A percentile compares a stretch with the other conserved stretches of the same genome.
phyloP scores from a whole-genome alignment of 2,888 invertebrate species.

The Drosophila aldrichi region DNA sequence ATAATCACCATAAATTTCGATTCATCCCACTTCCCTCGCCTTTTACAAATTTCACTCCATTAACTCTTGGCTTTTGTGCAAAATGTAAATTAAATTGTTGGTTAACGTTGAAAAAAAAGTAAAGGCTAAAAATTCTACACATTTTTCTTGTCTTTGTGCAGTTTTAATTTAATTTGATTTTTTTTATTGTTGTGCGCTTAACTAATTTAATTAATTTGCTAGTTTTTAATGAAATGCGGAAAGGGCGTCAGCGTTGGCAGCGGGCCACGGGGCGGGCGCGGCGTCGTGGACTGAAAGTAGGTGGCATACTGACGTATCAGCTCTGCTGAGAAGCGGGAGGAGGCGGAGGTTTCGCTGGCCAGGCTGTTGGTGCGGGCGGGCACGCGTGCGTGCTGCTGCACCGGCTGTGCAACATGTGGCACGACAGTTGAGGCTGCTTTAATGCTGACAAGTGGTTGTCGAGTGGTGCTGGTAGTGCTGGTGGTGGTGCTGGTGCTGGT shows the following conservation, averaged over 20 bases:
- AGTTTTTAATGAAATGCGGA: slow-evolving; percentile 62
- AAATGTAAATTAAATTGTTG: slow-evolving; percentile 31
- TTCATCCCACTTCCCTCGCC: not conserved
- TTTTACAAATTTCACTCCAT: slow-evolving; percentile 13
- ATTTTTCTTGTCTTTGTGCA: slow-evolving; percentile 24
- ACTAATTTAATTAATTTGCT: slow-evolving; percentile 59
- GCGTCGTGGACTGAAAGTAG: slow-evolving; percentile 69
- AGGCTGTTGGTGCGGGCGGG: slow-evolving; percentile 23
- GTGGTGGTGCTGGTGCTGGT: slow-evolving; percentile 12
- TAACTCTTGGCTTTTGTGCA: slow-evolving; percentile 9
- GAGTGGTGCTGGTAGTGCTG: slow-evolving; percentile 22
- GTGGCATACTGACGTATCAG: slow-evolving; percentile 61
- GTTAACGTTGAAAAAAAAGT: slow-evolving; percentile 17
- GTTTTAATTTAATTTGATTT: slow-evolving; percentile 54
- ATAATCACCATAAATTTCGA: not conserved
- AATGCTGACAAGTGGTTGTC: slow-evolving; percentile 30
- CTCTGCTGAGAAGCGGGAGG: slow-evolving; percentile 35
- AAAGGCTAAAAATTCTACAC: slow-evolving; percentile 36
- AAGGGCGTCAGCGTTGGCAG: slow-evolving; percentile 80
- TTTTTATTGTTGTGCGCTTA: slow-evolving; percentile 34
- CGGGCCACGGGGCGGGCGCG: slow-evolving; percentile 69
- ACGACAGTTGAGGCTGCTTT: slow-evolving; percentile 1
- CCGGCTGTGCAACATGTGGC: slow-evolving; percentile 28
- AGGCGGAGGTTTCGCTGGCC: slow-evolving; percentile 7
- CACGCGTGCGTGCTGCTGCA: slow-evolving; percentile 22